These are phyloP conservation scores for Amazona guildingii DNA, from an alignment of 2,113 vertebrate species.

Conservation along the genomic window DNA sequence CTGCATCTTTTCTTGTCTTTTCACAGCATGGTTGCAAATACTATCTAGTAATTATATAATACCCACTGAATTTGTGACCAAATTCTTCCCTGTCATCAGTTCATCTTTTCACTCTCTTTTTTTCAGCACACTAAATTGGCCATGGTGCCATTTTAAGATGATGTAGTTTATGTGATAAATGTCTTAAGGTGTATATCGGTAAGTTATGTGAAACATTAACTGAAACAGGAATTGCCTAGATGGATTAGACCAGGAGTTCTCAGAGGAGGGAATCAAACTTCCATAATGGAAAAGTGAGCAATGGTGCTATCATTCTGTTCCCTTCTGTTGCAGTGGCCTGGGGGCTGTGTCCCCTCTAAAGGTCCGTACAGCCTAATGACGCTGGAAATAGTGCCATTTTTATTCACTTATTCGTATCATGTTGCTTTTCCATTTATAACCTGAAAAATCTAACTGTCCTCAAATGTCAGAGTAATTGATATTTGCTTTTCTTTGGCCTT, in stretches of 20 bases:
- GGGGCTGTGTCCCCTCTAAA: background rate
- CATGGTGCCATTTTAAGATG: background rate
- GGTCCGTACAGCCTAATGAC: background rate
- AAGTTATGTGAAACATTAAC: background rate
- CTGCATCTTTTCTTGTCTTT: background rate
- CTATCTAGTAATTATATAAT: background rate
- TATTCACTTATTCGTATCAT: background rate
- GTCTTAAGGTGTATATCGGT: background rate
- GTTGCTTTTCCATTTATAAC: background rate
- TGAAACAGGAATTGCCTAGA: background rate
- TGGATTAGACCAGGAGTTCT: background rate
- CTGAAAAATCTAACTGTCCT: background rate
- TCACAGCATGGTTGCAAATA: background rate
- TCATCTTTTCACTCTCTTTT: background rate
- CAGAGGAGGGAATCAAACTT: background rate
- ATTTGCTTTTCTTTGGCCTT: background rate
- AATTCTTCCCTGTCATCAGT: background rate
- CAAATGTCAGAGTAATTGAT: background rate
- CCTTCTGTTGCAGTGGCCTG: background rate
- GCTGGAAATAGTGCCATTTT: background rate
- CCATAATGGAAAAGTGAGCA: background rate
- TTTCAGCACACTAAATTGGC: background rate
- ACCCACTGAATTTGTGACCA: background rate
- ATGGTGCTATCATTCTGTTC: background rate
- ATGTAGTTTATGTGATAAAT: background rate